Percentiles rank a stretch among this genome's conserved stretches.
Evolutionary conservation across 2,888 invertebrate genomes (phyloP).

Genomic region (Nemapogon koenigi): DNA sequence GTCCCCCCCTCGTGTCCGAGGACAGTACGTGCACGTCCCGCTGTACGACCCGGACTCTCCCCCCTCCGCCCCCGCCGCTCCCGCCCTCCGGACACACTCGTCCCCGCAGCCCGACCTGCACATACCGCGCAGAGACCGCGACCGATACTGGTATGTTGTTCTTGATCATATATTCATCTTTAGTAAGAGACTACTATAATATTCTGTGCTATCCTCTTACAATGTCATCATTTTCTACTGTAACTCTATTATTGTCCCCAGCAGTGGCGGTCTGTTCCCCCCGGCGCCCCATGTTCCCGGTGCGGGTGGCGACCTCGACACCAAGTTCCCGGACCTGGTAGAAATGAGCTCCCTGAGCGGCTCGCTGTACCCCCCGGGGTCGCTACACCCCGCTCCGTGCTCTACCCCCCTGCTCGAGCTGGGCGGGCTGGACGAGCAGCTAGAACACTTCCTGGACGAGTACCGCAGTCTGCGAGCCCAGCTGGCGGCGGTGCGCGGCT

Average conservation of each 20-base stretch:
- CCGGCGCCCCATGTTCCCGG: too few species aligned
- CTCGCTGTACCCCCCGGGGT: constrained; percentile 70
- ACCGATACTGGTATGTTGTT: too few species aligned
- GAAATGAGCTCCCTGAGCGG: constrained; percentile 64
- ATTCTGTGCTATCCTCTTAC: too few species aligned
- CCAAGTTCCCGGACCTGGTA: constrained; percentile 63
- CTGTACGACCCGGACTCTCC: constrained; percentile 68
- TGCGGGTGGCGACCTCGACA: constrained; percentile 57
- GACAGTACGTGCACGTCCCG: constrained; percentile 76
- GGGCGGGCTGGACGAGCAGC: constrained; percentile 66
- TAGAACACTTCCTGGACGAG: constrained; percentile 81
- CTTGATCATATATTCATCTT: too few species aligned
- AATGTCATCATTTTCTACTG: too few species aligned
- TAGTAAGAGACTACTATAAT: too few species aligned
- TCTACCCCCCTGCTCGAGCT: constrained; percentile 70
- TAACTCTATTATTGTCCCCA: too few species aligned
- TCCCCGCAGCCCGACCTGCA: constrained; percentile 64
- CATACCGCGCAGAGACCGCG: constrained; percentile 69
- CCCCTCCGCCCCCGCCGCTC: constrained; percentile 47
- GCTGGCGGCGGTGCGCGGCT: constrained; percentile 80
- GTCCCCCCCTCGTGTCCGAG: constrained; percentile 59
- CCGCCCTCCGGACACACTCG: constrained; percentile 23
- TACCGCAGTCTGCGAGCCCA: constrained; percentile 80
- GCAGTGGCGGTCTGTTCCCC: too few species aligned
- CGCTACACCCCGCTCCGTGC: constrained; percentile 46